A percentile compares a stretch with the other conserved stretches of the same genome.
Evolutionary conservation across 2,888 invertebrate genomes (phyloP).

Genomic region (Pollenia angustigena): DNA sequence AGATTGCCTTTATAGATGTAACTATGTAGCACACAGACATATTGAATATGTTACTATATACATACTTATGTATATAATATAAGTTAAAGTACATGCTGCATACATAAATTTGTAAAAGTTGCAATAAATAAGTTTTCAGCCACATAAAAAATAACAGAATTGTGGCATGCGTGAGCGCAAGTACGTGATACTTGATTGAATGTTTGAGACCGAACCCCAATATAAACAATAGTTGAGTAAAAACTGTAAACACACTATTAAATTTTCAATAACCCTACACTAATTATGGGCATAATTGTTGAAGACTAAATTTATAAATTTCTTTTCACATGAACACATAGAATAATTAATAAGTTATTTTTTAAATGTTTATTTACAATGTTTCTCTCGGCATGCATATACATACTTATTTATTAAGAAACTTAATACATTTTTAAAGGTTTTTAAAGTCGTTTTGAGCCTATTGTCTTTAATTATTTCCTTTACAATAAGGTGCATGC

Average conservation of each 20-base stretch:
- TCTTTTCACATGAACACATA: neutral
- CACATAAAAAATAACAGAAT: conserved; percentile 38
- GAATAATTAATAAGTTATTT: no score
- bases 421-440: neutral
- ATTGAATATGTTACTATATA: neutral
- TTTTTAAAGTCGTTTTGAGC: neutral
- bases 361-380: neutral
- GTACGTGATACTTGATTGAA: conserved; percentile 20
- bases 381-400: no score
- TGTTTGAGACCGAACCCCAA: neutral
- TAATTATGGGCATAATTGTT: neutral
- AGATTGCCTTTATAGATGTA: neutral
- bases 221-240: conserved; percentile 8
- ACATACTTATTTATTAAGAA: no score
- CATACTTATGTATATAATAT: neutral
- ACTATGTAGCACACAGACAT: neutral
- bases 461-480: neutral
- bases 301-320: neutral
- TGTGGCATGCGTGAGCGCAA: conserved; percentile 61
- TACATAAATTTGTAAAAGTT: conserved; percentile 33
- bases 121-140: conserved; percentile 39
- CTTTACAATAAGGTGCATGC: conserved; percentile 5
- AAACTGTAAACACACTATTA: conserved; percentile 1
- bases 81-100: neutral
- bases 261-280: conserved; percentile 25